Evolutionary conservation across 2,113 vertebrate genomes (phyloP).

Genomic region (Machaerirhynchus nigripectus): DNA sequence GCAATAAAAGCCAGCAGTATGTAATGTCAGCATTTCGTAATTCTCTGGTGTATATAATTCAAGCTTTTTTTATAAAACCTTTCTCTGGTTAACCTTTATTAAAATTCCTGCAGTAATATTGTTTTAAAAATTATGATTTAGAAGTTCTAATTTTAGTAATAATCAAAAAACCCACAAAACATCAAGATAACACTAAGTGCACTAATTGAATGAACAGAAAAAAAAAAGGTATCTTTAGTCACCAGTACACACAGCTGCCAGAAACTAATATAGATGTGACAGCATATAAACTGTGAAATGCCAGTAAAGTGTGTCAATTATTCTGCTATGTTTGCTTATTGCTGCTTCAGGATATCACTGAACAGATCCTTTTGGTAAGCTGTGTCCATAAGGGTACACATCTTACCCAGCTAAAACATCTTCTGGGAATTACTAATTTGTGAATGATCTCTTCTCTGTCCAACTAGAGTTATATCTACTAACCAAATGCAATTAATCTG

Average conservation of each 20-base stretch:
- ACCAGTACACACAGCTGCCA: background rate
- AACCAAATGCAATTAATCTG: background rate
- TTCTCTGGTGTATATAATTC: background rate
- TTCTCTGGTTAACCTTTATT: background rate
- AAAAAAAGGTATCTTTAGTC: background rate
- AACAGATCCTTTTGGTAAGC: slow-evolving; percentile 39
- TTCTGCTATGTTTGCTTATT: slow-evolving; percentile 31
- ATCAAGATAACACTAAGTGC: background rate
- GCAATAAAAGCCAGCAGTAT: background rate
- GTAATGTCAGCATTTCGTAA: background rate
- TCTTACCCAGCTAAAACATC: slow-evolving; percentile 10
- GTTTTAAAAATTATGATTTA: background rate
- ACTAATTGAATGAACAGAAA: background rate
- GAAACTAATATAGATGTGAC: background rate
- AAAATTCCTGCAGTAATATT: background rate
- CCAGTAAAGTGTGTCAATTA: slow-evolving; percentile 4
- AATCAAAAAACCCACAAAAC: background rate
- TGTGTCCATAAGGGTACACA: background rate
- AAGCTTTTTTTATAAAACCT: background rate
- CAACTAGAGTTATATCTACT: slow-evolving; percentile 1
- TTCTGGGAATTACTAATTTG: background rate
- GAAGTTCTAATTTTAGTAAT: background rate
- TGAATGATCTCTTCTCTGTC: background rate
- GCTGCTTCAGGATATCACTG: background rate
- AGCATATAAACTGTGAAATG: slow-evolving; percentile 35